Evolutionary conservation across 2,113 vertebrate species (phyloP).

Genomic region (Lepus europaeus): DNA sequence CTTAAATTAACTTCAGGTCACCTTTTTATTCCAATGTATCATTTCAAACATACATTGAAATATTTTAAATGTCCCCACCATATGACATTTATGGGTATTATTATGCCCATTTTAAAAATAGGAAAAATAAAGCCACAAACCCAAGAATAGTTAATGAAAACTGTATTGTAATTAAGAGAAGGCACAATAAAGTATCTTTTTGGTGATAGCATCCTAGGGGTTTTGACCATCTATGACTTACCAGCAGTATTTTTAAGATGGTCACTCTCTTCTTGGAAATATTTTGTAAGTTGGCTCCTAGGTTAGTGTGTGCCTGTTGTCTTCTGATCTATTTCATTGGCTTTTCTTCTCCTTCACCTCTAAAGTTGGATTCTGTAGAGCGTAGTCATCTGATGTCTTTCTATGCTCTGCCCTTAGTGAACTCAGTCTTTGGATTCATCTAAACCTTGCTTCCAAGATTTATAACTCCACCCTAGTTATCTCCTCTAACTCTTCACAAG

Average conservation of each 20-base stretch:
- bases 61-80: not conserved
- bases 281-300: too few species aligned
- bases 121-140: not conserved
- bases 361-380: too few species aligned
- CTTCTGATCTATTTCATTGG: too few species aligned
- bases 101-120: slow-evolving; percentile 1
- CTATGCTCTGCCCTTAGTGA: not conserved
- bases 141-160: not conserved
- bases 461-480: not conserved
- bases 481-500: not conserved
- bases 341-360: too few species aligned
- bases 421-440: not conserved
- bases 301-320: too few species aligned
- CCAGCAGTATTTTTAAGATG: too few species aligned
- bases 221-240: too few species aligned
- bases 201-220: too few species aligned
- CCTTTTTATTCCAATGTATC: not conserved
- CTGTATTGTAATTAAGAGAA: not conserved
- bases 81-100: not conserved
- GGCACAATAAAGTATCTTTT: not conserved
- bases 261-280: too few species aligned
- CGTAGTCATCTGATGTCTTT: too few species aligned
- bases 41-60: slow-evolving; percentile 18
- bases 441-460: not conserved
- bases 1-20: not conserved